These are phyloP conservation scores for Pyrgilauda ruficollis DNA, from an alignment of 2,113 vertebrate genomes.

Conservation along the genomic window DNA sequence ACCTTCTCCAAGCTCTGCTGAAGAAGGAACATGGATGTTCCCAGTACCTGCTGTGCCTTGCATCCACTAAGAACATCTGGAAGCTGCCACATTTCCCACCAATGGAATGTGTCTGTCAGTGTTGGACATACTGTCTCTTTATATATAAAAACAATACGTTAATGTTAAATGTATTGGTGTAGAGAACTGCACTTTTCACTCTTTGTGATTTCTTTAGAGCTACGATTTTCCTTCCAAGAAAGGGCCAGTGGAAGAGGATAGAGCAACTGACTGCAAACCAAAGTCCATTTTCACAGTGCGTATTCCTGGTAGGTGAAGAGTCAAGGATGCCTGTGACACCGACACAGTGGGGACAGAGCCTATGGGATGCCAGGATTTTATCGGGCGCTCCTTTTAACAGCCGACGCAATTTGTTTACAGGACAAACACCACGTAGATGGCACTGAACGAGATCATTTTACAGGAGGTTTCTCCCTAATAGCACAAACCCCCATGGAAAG, in stretches of 20 bases:
- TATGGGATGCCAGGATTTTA: background rate
- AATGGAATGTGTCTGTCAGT: background rate
- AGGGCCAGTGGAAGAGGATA: accelerated
- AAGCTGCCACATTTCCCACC: background rate
- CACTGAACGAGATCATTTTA: background rate
- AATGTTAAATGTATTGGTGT: background rate
- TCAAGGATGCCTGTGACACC: background rate
- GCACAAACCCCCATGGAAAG: background rate
- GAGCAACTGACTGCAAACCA: background rate
- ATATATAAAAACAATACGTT: background rate
- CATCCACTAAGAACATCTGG: background rate
- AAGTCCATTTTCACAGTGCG: background rate
- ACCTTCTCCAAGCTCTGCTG: background rate
- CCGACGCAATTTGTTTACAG: background rate
- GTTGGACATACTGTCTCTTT: background rate
- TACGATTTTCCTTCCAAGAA: background rate
- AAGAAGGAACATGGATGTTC: background rate
- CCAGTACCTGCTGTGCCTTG: background rate
- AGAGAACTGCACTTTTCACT: background rate
- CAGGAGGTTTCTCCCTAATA: background rate
- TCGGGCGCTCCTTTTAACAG: background rate
- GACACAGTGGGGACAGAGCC: background rate
- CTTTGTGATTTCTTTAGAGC: background rate
- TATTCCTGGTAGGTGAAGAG: constrained; percentile 20
- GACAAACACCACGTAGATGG: background rate